Percentiles rank a stretch among this genome's conserved stretches.
phyloP scores from a whole-genome alignment of 2,888 invertebrate genomes.

The Odontothrips loti region DNA sequence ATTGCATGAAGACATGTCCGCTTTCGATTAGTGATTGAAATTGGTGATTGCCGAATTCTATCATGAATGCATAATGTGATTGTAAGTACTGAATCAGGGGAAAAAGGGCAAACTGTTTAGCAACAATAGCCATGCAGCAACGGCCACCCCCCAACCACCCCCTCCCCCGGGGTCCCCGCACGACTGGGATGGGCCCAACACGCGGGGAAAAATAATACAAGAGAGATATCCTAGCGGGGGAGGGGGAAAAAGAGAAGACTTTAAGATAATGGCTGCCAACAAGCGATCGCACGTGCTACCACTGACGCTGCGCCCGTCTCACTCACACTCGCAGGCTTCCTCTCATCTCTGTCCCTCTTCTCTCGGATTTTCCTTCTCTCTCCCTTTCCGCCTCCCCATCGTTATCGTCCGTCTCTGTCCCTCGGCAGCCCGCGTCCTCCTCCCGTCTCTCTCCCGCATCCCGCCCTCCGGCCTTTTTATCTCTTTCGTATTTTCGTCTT shows the following conservation, averaged over 20 bases:
- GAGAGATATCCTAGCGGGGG: neutral
- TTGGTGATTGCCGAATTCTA: too few relatives aligned
- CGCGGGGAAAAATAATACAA: neutral
- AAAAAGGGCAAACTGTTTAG: neutral
- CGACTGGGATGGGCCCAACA: neutral
- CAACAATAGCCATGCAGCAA: neutral
- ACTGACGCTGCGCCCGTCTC: neutral
- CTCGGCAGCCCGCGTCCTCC: neutral
- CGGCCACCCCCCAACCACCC: neutral
- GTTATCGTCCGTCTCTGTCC: neutral
- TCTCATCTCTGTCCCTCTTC: neutral
- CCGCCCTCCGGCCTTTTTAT: neutral
- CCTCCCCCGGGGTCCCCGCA: neutral
- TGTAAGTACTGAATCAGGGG: too few relatives aligned
- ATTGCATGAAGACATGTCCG: too few relatives aligned
- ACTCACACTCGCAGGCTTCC: neutral
- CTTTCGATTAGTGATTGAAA: too few relatives aligned
- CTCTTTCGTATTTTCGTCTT: neutral
- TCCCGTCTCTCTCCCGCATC: neutral
- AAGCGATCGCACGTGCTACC: conserved; percentile 22
- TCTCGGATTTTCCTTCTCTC: neutral
- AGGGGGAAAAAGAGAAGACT: neutral
- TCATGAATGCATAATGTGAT: too few relatives aligned
- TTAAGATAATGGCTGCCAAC: conserved; percentile 13
- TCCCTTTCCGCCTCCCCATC: neutral